These are phyloP conservation scores for Leucoraja ocellata DNA, from an alignment of 2,797 vertebrate species.

Conservation along the genomic window DNA sequence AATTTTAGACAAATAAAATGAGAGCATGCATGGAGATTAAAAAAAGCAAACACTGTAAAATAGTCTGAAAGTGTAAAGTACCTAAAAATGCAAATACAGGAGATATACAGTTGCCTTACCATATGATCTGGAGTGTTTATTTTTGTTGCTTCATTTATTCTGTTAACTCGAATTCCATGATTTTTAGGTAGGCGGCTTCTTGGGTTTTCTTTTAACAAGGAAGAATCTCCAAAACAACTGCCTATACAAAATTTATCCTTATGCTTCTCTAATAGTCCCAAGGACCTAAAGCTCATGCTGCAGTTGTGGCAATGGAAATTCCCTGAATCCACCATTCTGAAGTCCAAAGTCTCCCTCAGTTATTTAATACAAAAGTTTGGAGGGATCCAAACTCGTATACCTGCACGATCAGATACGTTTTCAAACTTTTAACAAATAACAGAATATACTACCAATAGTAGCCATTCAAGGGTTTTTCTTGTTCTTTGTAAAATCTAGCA, in stretches of 20 bases:
- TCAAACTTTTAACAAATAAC: neutral
- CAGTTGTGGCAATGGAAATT: slow-evolving; percentile 59
- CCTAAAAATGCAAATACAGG: neutral
- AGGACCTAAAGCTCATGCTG: slow-evolving; percentile 62
- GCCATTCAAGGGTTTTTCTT: neutral
- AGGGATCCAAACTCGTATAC: neutral
- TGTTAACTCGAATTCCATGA: slow-evolving; percentile 30
- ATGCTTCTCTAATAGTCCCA: slow-evolving; percentile 58
- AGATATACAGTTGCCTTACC: neutral
- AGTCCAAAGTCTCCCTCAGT: no score
- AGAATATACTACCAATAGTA: neutral
- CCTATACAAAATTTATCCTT: slow-evolving; percentile 64
- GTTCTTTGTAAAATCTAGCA: no score
- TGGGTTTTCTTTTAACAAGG: neutral
- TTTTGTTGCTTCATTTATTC: slow-evolving; percentile 24
- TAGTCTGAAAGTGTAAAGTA: neutral
- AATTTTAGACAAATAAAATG: neutral
- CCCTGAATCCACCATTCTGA: slow-evolving; percentile 42
- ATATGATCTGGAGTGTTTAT: slow-evolving; percentile 47
- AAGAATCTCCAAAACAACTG: slow-evolving; percentile 39
- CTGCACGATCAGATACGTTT: neutral
- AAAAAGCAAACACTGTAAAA: neutral
- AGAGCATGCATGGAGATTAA: neutral
- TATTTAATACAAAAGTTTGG: neutral
- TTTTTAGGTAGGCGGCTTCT: slow-evolving; percentile 9